Evolutionary conservation across 1,140 invertebrate species (phyloP).

Genomic region (Drosophila serrata): DNA sequence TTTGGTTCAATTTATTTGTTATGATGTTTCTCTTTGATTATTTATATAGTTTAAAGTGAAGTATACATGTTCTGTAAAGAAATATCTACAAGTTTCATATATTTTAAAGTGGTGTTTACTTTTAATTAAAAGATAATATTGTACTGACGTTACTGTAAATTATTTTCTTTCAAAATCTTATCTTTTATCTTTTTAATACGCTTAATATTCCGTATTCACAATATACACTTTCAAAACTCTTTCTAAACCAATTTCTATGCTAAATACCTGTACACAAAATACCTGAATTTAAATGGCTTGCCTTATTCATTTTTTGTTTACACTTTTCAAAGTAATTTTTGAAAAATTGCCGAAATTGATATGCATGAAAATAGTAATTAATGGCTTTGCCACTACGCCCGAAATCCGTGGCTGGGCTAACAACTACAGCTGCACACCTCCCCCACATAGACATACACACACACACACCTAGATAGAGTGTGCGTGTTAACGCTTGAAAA

Average conservation of each 20-base stretch:
- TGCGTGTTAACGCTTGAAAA: slow-evolving; percentile 69
- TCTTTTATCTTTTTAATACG: too few relatives aligned
- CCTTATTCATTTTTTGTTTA: background rate
- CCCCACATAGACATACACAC: background rate
- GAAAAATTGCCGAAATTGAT: slow-evolving; percentile 7
- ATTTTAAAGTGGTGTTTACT: background rate
- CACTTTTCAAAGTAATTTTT: background rate
- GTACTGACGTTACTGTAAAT: background rate
- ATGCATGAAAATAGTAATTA: background rate
- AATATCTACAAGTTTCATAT: background rate
- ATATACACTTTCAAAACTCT: background rate
- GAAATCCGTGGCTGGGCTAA: slow-evolving; percentile 11
- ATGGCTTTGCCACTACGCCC: slow-evolving; percentile 1
- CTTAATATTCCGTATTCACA: background rate
- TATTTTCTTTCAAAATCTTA: background rate
- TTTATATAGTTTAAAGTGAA: background rate
- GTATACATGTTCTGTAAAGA: background rate
- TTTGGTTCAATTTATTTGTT: background rate
- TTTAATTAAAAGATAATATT: too few relatives aligned
- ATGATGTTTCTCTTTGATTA: too few relatives aligned
- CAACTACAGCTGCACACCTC: slow-evolving; percentile 6
- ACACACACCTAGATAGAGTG: slow-evolving; percentile 26
- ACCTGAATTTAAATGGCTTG: background rate
- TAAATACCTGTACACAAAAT: background rate
- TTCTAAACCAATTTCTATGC: background rate